These are phyloP conservation scores for Leucozona laternaria DNA, from an alignment of 2,888 invertebrate genomes.

Conservation along the genomic window DNA sequence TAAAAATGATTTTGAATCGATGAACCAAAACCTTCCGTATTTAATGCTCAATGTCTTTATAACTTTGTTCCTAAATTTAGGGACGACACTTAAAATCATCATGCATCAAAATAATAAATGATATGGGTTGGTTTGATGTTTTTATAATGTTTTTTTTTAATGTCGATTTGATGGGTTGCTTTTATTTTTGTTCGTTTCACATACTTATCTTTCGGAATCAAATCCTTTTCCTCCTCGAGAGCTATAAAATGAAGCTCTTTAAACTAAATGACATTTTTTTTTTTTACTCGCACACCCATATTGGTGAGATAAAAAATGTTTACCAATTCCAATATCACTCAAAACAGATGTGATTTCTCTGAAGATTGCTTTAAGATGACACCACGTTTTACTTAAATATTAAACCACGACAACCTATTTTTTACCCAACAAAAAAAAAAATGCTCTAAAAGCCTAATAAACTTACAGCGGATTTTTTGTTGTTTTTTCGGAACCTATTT, in stretches of 20 bases:
- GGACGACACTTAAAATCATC: background rate
- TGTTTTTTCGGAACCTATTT: background rate
- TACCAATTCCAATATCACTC: background rate
- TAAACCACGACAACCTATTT: background rate
- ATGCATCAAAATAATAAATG: background rate
- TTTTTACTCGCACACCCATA: background rate
- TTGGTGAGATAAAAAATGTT: constrained; percentile 19
- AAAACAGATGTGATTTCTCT: constrained; percentile 9
- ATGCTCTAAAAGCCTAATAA: background rate
- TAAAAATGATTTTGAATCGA: too few relatives aligned
- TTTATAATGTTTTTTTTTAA: background rate
- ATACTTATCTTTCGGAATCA: background rate
- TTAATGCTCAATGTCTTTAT: too few relatives aligned
- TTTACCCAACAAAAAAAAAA: background rate
- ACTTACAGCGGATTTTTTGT: constrained; percentile 5
- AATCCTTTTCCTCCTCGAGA: background rate
- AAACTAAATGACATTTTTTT: background rate
- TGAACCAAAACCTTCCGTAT: too few relatives aligned
- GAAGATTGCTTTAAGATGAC: background rate
- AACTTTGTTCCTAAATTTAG: too few relatives aligned
- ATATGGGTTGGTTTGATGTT: background rate
- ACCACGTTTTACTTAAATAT: constrained; percentile 13
- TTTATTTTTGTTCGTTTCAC: background rate
- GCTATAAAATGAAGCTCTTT: background rate
- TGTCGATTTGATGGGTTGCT: background rate